phyloP scores from a whole-genome alignment of 2,797 vertebrate species.

The Otolemur crassicaudatus region DNA sequence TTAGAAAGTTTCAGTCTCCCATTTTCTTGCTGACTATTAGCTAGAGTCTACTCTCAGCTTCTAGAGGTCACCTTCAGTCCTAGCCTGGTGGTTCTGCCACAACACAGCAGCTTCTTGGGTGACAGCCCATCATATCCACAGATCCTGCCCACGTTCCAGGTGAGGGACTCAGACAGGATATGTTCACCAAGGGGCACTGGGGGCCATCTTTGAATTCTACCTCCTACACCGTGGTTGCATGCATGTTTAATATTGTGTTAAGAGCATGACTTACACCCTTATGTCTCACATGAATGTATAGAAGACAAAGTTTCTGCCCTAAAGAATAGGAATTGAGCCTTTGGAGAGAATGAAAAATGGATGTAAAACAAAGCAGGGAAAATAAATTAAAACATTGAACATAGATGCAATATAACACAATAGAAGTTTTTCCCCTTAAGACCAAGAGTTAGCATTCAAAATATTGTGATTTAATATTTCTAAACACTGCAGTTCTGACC shows the following conservation, averaged over 20 bases:
- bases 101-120: not conserved
- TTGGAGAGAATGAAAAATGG: not conserved
- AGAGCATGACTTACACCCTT: not conserved
- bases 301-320: not conserved
- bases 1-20: not conserved
- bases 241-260: not conserved
- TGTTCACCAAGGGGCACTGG: accelerated
- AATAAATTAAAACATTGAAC: conserved; percentile 9
- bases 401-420: not conserved
- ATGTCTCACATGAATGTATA: not conserved
- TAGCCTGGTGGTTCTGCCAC: not conserved
- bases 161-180: not conserved
- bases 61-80: not conserved
- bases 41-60: not conserved
- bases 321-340: not conserved
- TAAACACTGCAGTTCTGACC: not conserved
- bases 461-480: conserved; percentile 4
- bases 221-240: not conserved
- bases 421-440: not conserved
- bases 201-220: not conserved
- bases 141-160: not conserved
- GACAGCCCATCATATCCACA: not conserved
- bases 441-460: not conserved
- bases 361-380: not conserved
- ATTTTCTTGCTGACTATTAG: not conserved